Evolutionary conservation across 2,113 vertebrate genomes (phyloP), one percentile per base, ranked within the genome.

Genomic region (Gymnogyps californianus): DNA sequence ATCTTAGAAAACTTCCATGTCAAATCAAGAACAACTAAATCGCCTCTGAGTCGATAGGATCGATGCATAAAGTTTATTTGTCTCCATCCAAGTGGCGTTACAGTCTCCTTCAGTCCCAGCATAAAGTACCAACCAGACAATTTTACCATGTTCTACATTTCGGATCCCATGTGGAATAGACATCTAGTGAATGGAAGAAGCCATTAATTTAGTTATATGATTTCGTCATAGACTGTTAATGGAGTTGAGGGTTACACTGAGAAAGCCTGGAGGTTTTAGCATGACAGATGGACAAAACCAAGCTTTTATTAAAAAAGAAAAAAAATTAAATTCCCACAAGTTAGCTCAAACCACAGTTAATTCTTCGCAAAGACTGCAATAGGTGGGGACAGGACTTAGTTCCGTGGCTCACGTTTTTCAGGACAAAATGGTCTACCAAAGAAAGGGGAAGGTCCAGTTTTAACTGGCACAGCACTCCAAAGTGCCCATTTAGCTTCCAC

Each of bases 1-100:
- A 3, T 62, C 70, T 80, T 90, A 80, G 85, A 70, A 89, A 96
- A 86, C 17, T 51, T 93, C 49, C 54, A 26, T 70, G 67, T 81
- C 75, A 90, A 91, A 94, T 93, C 81, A 83, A 71, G 71, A 96
- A 72, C 78, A 80, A 47, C 66, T 77, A 80, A 83, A 69, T 51
- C 52, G 61, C 31, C 46, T 40, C 66, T 58, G 19, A 64, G 55
- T 77, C 6, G 4, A 42, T 9, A 80, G n/a, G 38, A 64, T 36
- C 10, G 14, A 46, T 38, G 58, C 42, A 32, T 82, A 74, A 95
- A 82, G 17, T 90, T 79, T 70, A 46, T 82, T 71, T 89, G 25
- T 74, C 36, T 89, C 70, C 26, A 59, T 47, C 38, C 62, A 49
- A 22, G 15, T 42, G 75, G 5, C 11, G 1, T 58, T 67, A 31